Conservation (phyloP, 1,140 invertebrate species). For the Stegodyphus mimosarum region DNA sequence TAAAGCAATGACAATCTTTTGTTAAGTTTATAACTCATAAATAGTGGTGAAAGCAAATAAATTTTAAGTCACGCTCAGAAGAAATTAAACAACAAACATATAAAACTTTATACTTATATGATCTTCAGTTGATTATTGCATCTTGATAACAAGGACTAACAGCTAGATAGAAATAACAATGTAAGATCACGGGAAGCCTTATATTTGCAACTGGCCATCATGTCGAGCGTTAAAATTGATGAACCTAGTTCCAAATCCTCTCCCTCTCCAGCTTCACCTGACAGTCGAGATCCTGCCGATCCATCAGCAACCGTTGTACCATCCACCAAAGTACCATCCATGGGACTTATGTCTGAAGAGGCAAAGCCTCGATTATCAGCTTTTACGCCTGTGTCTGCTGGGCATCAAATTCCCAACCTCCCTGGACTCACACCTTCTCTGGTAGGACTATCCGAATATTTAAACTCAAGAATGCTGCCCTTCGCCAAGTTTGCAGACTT, state of each 20-base stretch:
- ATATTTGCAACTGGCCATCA: background rate
- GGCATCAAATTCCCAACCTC: conserved; percentile 17
- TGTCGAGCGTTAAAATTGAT: conserved; percentile 53
- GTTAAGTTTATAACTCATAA: too few relatives aligned
- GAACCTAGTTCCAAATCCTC: conserved; percentile 32
- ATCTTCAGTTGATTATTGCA: too few relatives aligned
- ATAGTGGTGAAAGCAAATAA: too few relatives aligned
- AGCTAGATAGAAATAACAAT: too few relatives aligned
- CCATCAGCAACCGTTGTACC: background rate
- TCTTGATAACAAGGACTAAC: too few relatives aligned
- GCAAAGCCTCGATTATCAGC: conserved; percentile 36
- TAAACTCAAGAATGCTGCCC: conserved; percentile 55
- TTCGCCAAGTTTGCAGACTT: conserved; percentile 57
- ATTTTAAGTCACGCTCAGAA: too few relatives aligned
- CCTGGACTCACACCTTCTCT: conserved; percentile 43
- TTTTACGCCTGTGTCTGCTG: conserved; percentile 49
- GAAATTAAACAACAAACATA: too few relatives aligned
- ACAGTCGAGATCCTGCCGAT: conserved; percentile 38
- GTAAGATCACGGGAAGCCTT: background rate
- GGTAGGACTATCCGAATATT: conserved; percentile 52
- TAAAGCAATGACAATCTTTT: too few relatives aligned
- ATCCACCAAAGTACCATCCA: conserved; percentile 23
- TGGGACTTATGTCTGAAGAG: conserved; percentile 15
- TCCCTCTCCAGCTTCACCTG: conserved; percentile 26
- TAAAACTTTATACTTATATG: too few relatives aligned